A percentile compares a stretch with the other conserved stretches of the same genome.
These are phyloP conservation scores for Cecidostiba fungosa DNA, from an alignment of 2,888 invertebrate genomes.

Conservation along the genomic window DNA sequence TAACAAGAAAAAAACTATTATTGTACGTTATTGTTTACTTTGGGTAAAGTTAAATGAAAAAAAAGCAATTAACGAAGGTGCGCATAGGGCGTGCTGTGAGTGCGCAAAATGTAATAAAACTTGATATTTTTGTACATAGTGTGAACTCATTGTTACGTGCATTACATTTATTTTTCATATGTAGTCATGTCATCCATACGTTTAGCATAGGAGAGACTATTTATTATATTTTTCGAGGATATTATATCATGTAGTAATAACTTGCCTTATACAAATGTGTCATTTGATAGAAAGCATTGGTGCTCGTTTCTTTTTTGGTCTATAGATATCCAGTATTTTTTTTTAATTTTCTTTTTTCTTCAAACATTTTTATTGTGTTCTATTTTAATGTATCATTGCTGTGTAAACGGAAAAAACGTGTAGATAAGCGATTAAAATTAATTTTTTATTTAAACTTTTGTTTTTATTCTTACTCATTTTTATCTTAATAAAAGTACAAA, in stretches of 20 bases:
- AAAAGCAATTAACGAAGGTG: conserved; percentile 66
- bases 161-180: conserved; percentile 36
- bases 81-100: conserved; percentile 61
- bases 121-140: conserved; percentile 79
- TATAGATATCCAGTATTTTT: conserved; percentile 49
- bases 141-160: conserved; percentile 54
- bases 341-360: conserved; percentile 35
- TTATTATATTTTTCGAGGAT: conserved; percentile 61
- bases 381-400: conserved; percentile 46
- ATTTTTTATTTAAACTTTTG: conserved; percentile 46
- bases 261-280: conserved; percentile 53
- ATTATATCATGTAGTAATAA: conserved; percentile 52
- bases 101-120: conserved; percentile 74
- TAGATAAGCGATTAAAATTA: conserved; percentile 49
- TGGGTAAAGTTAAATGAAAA: conserved; percentile 57
- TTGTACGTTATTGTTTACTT: conserved; percentile 73
- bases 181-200: conserved; percentile 31
- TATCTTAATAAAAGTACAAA: conserved; percentile 24
- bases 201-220: conserved; percentile 54
- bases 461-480: conserved; percentile 24
- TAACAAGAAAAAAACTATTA: conserved; percentile 61
- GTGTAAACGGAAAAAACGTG: conserved; percentile 35
- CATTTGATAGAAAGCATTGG: conserved; percentile 45
- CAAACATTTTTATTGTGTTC: conserved; percentile 26
- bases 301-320: conserved; percentile 38